phyloP scores from a whole-genome alignment of 2,888 invertebrate genomes.

The Chironomus riparius region DNA sequence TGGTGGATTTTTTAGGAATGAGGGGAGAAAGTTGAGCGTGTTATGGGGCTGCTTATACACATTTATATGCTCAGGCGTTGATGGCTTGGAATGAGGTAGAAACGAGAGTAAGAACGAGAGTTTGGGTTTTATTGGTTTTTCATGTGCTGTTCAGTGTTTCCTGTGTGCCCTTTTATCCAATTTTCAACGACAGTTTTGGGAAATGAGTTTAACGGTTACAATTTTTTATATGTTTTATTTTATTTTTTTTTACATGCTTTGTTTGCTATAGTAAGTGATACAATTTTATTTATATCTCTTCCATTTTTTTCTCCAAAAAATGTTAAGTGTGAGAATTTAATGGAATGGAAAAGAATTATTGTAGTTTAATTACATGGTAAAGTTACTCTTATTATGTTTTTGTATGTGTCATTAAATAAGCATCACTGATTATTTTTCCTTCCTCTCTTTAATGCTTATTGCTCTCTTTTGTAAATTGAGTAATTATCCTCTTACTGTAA shows the following conservation, averaged over 20 bases:
- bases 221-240: background rate
- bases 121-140: slow-evolving; percentile 24
- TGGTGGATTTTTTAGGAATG: background rate
- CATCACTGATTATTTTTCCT: too few species aligned
- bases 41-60: background rate
- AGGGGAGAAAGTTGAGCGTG: background rate
- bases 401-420: too few species aligned
- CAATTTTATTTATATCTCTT: background rate
- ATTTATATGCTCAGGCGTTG: background rate
- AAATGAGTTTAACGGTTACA: slow-evolving; percentile 1
- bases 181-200: slow-evolving; percentile 10
- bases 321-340: background rate
- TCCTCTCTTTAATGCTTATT: too few species aligned
- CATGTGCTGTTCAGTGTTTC: slow-evolving; percentile 14
- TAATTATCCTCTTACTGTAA: too few species aligned
- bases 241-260: background rate
- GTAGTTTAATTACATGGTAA: background rate
- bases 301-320: background rate
- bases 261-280: background rate
- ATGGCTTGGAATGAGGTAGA: background rate
- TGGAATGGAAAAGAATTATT: background rate
- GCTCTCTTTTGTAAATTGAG: too few species aligned
- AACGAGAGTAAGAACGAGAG: background rate
- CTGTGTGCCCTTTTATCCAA: slow-evolving; percentile 5
- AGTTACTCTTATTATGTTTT: background rate